Evolutionary conservation across 2,113 vertebrate genomes (phyloP).

Genomic region (Chunga burmeisteri): DNA sequence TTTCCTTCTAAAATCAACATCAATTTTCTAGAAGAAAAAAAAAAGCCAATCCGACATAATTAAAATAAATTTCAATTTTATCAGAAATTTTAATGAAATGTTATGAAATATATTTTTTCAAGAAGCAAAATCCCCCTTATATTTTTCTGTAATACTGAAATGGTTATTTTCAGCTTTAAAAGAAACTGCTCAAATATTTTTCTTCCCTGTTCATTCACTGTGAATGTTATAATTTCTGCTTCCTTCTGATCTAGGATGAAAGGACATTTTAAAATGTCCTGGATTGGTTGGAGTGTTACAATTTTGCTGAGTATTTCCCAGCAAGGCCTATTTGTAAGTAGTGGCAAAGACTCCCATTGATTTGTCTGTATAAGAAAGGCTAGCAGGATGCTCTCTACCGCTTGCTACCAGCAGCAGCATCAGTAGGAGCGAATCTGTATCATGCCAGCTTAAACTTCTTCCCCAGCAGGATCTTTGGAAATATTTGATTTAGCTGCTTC

Average conservation of each 20-base stretch:
- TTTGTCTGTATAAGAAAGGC: neutral
- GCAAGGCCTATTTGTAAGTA: neutral
- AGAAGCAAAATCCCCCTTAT: neutral
- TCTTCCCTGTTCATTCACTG: neutral
- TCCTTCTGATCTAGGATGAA: conserved; percentile 2
- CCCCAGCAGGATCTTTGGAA: conserved; percentile 17
- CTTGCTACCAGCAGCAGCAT: neutral
- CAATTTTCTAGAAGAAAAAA: neutral
- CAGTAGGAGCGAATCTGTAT: neutral
- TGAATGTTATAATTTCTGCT: neutral
- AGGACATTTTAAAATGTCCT: neutral
- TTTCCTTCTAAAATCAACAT: neutral
- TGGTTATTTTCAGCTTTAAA: neutral
- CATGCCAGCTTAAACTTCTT: conserved; percentile 29
- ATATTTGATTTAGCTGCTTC: conserved; percentile 31
- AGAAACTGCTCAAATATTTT: neutral
- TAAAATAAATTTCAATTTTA: neutral
- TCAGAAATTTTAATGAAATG: neutral
- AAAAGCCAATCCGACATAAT: neutral
- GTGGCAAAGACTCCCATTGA: neutral
- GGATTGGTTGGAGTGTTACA: neutral
- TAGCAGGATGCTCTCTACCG: neutral
- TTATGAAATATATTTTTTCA: neutral
- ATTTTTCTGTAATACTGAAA: neutral
- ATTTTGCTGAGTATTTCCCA: neutral